Evolutionary conservation across 2,797 vertebrate species (phyloP), one percentile per base, ranked within the genome.

Genomic region (Cephalopachus bancanus): DNA sequence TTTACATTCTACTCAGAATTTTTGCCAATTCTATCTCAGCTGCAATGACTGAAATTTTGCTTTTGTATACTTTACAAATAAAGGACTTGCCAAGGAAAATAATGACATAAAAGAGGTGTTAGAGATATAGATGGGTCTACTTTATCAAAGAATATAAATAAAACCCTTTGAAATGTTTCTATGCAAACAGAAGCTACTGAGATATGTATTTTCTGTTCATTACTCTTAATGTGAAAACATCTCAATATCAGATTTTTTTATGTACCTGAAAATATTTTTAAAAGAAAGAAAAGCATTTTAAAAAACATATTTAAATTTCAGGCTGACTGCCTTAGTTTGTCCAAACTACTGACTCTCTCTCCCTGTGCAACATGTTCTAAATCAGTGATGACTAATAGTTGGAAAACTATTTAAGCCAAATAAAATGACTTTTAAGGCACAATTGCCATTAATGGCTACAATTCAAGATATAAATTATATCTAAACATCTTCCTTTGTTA

Each of bases 221-320:
- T 84, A 51, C 8, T 93, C 37, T 88, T 83, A 83, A 92, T 83
- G 19, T 55, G 65, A 5, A 84, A 94, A 20, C 9, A 69, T 55
- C 7, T 88, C 37, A 87, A 16, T 51, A 80, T 44, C 44, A 44
- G 44, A 44, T 7, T 44, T 44, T 44, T 44, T 84, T 87, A 33
- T 86, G 2, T 81, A 78, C 57, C 24, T 88, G 44, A 44, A 44
- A 44, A 44, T 44, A 44, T 44, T 44, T 44, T 44, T 44, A 44
- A 44, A 44, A 44, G 44, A 44, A 44, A 44, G 44, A 44, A 55
- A 19, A 65, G 3, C 11, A 26, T 76, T 85, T 91, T 53, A 90
- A 75, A 86, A 84, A 94, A 76, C 24, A 51, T 33, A 85, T 87
- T 97, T 93, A 87, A 96, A 96, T 95, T 95, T 96, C 60, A 92